A percentile compares a stretch with the other conserved stretches of the same genome.
Conservation (phyloP, 1,140 invertebrate species). For the Ephestia elutella region DNA sequence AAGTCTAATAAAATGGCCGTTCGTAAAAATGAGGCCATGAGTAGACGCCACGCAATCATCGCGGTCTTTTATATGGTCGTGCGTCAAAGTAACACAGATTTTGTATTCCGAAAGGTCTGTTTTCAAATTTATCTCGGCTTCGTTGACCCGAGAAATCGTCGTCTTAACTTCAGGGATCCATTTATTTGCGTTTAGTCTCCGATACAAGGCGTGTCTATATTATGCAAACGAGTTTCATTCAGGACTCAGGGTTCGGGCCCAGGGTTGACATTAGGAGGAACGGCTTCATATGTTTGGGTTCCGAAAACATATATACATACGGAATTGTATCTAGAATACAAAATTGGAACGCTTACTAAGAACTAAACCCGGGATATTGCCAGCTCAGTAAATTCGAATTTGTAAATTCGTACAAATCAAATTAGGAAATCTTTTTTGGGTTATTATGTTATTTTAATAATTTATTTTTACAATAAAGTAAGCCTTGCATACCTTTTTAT, state of each 20-base stretch:
- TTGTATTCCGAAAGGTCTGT: slow-evolving; percentile 37
- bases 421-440: no score
- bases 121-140: slow-evolving; percentile 46
- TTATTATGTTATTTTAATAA: no score
- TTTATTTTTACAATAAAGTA: no score
- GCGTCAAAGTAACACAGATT: slow-evolving; percentile 37
- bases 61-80: slow-evolving; percentile 19
- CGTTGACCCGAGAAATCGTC: slow-evolving; percentile 55
- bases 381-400: no score
- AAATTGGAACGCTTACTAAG: no score
- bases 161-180: slow-evolving; percentile 51
- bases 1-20: no score
- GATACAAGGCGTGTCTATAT: slow-evolving; percentile 48
- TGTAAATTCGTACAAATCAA: no score
- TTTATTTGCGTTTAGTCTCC: slow-evolving; percentile 54
- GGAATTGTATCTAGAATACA: no score
- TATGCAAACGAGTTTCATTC: slow-evolving; percentile 51
- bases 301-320: no score
- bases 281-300: neutral
- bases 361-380: no score
- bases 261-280: neutral
- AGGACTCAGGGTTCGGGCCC: slow-evolving; percentile 25
- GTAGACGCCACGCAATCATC: no score
- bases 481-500: no score
- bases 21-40: neutral